Evolutionary conservation across 2,113 vertebrate species (phyloP).

Genomic region (Charina bottae): DNA sequence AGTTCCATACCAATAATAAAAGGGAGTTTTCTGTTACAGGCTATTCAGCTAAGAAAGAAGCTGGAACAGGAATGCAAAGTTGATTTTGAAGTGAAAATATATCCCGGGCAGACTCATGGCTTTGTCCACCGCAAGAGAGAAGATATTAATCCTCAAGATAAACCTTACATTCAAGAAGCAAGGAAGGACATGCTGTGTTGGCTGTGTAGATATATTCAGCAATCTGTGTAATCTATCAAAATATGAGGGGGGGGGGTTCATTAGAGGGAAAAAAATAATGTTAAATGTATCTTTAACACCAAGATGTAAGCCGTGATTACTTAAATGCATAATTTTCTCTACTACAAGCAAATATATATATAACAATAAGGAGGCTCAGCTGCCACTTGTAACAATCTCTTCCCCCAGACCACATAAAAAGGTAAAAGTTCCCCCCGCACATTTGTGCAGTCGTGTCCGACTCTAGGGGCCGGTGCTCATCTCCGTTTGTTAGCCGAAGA

Average conservation of each 20-base stretch:
- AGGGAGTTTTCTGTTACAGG: constrained; percentile 67
- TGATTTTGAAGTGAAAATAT: constrained; percentile 87
- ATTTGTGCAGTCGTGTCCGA: too few relatives aligned
- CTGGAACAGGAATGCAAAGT: constrained; percentile 83
- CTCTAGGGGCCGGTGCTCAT: too few relatives aligned
- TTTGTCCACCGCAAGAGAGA: constrained; percentile 92
- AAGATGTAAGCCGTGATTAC: not conserved
- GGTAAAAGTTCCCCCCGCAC: too few relatives aligned
- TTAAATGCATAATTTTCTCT: not conserved
- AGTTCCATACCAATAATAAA: not conserved
- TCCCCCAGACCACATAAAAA: too few relatives aligned
- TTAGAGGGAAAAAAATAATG: not conserved
- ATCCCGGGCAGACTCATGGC: constrained; percentile 88
- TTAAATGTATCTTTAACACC: not conserved
- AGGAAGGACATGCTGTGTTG: constrained; percentile 86
- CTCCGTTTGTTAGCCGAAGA: too few relatives aligned
- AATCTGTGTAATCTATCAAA: not conserved
- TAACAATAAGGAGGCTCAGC: not conserved
- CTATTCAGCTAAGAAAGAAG: constrained; percentile 77
- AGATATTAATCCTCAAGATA: constrained; percentile 82
- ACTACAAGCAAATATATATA: not conserved
- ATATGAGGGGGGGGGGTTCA: not conserved
- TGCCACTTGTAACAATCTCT: not conserved
- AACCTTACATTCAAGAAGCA: constrained; percentile 82
- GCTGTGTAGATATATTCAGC: constrained; percentile 85